phyloP scores from a whole-genome alignment of 2,797 vertebrate species.

The Macroramphosus scolopax region DNA sequence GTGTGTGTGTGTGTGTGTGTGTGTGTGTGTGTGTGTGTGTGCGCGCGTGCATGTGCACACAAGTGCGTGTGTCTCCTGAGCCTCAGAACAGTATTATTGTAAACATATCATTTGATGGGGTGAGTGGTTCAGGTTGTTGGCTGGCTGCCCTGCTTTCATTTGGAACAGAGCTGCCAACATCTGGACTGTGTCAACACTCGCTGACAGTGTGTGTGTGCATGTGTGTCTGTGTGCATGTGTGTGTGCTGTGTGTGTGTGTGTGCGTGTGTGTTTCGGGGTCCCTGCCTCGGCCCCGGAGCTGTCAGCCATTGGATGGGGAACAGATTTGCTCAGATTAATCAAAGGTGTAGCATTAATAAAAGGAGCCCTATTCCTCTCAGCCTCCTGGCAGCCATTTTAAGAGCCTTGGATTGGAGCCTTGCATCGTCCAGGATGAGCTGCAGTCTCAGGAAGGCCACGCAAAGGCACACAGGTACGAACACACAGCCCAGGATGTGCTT shows the following conservation, averaged over 20 bases:
- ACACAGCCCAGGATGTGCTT: constrained; percentile 1
- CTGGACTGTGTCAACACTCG: constrained; percentile 83
- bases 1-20: background rate
- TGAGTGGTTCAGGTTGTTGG: constrained; percentile 82
- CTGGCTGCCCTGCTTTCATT: constrained; percentile 78
- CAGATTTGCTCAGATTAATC: constrained; percentile 82
- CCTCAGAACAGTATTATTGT: constrained; percentile 79
- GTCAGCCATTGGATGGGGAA: constrained; percentile 75
- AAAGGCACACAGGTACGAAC: no score
- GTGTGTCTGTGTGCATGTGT: constrained; percentile 18
- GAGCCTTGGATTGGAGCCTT: constrained; percentile 51
- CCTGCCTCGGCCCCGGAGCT: constrained; percentile 63
- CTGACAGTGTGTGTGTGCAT: constrained; percentile 48
- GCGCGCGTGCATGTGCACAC: constrained; percentile 24
- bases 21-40: constrained; percentile 2
- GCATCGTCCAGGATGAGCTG: constrained; percentile 40
- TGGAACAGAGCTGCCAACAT: constrained; percentile 82
- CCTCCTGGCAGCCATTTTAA: constrained; percentile 63
- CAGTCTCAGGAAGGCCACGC: constrained; percentile 23
- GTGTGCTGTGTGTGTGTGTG: constrained; percentile 36
- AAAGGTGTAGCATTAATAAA: constrained; percentile 78
- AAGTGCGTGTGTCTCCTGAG: constrained; percentile 64
- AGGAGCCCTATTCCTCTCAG: constrained; percentile 55
- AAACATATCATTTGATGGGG: constrained; percentile 84
- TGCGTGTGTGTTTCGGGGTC: constrained; percentile 43